Percentiles rank a stretch among this genome's conserved stretches.
These are phyloP conservation scores for Papilio demoleus DNA, from an alignment of 2,888 invertebrate genomes.

Conservation along the genomic window DNA sequence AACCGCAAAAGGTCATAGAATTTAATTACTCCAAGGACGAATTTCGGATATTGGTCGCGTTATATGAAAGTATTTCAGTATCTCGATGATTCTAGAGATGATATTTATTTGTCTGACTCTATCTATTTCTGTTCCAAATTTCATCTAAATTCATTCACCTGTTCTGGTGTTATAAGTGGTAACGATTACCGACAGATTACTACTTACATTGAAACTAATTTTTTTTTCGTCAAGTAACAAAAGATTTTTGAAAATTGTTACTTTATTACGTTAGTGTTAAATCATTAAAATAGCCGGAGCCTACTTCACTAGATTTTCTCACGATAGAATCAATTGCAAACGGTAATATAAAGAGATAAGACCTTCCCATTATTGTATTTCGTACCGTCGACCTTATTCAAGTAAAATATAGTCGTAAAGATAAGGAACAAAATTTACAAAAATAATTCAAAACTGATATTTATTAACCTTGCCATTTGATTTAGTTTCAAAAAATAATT, in stretches of 20 bases:
- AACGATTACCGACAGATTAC: too few species aligned
- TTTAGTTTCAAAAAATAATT: neutral
- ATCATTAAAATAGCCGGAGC: constrained; percentile 1
- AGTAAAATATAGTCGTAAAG: neutral
- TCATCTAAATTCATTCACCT: too few species aligned
- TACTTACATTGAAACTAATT: too few species aligned
- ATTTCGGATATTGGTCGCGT: too few species aligned
- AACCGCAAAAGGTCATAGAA: constrained; percentile 34
- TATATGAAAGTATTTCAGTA: too few species aligned
- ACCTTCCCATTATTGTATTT: constrained; percentile 30
- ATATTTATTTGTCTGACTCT: too few species aligned
- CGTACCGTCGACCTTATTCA: constrained; percentile 17
- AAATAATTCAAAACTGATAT: neutral
- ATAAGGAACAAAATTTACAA: neutral
- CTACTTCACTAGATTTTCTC: constrained; percentile 16
- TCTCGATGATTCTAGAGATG: too few species aligned
- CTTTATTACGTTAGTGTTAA: too few species aligned
- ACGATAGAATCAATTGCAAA: constrained; percentile 26
- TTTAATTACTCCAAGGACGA: constrained; percentile 35
- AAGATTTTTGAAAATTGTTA: too few species aligned
- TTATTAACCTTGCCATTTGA: constrained; percentile 5
- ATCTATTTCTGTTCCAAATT: too few species aligned
- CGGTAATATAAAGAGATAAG: constrained; percentile 17
- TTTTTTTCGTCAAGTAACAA: too few species aligned
- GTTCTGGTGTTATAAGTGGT: too few species aligned